phyloP scores from a whole-genome alignment of 2,888 invertebrate species.

The Pseudococcus jackbeardsleyi region DNA sequence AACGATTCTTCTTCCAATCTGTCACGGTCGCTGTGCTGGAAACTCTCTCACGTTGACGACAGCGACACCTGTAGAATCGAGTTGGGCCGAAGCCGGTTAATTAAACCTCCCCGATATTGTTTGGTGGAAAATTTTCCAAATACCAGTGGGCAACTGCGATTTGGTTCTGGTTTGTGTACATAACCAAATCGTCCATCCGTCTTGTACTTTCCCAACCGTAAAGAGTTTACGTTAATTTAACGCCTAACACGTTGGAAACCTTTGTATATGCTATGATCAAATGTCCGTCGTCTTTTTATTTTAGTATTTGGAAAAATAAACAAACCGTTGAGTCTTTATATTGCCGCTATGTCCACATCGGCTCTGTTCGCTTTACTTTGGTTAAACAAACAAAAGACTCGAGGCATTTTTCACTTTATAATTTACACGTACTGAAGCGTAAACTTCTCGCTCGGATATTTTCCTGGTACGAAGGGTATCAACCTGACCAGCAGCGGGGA shows the following conservation, averaged over 20 bases:
- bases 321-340: constrained; percentile 22
- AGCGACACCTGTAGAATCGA: constrained; percentile 41
- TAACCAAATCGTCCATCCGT: constrained; percentile 32
- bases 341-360: constrained; percentile 28
- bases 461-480: background rate
- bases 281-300: constrained; percentile 40
- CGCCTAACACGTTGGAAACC: constrained; percentile 31
- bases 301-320: constrained; percentile 19
- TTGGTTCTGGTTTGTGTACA: background rate
- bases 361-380: background rate
- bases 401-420: constrained; percentile 36
- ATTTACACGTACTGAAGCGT: constrained; percentile 49
- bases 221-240: constrained; percentile 46
- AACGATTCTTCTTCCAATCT: constrained; percentile 52
- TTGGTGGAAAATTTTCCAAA: background rate
- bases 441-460: background rate
- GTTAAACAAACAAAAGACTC: constrained; percentile 53
- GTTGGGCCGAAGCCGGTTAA: background rate
- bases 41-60: constrained; percentile 39
- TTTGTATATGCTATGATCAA: constrained; percentile 17
- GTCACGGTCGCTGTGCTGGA: constrained; percentile 24
- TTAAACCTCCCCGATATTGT: constrained; percentile 30
- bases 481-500: background rate
- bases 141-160: background rate
- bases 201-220: constrained; percentile 37